These are phyloP conservation scores for Crotalus tigris DNA, from an alignment of 2,113 vertebrate genomes.

Conservation along the genomic window DNA sequence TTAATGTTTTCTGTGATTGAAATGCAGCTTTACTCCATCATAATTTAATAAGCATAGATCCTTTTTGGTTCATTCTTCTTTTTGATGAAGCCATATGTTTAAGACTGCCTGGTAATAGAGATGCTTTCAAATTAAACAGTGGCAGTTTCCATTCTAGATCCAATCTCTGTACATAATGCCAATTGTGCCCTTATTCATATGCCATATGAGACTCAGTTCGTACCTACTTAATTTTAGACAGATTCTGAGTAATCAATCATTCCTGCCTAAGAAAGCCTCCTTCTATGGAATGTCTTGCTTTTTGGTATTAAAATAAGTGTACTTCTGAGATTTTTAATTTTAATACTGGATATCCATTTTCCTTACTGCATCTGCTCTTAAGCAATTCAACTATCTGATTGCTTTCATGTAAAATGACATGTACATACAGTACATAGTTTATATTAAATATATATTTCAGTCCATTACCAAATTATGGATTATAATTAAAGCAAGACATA, in stretches of 20 bases:
- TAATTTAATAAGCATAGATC: neutral
- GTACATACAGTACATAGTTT: neutral
- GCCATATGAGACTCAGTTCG: neutral
- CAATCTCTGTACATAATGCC: neutral
- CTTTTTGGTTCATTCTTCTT: neutral
- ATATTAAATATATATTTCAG: conserved; percentile 21
- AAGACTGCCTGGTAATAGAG: neutral
- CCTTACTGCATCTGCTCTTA: neutral
- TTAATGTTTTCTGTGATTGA: neutral
- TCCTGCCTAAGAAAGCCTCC: neutral
- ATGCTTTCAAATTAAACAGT: neutral
- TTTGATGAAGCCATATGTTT: neutral
- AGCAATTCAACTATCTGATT: conserved; percentile 10
- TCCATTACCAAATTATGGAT: neutral
- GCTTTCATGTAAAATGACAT: neutral
- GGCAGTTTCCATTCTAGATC: neutral
- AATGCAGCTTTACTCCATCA: neutral
- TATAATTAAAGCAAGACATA: neutral
- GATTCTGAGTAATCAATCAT: conserved; percentile 2
- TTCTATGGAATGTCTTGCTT: neutral
- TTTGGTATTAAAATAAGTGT: neutral
- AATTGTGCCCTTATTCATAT: neutral
- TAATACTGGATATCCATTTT: neutral
- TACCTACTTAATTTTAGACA: neutral
- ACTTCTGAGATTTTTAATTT: neutral